A percentile compares a stretch with the other conserved stretches of the same genome.
Conservation (phyloP, 2,113 vertebrate genomes). For the Oncorhynchus tshawytscha region DNA sequence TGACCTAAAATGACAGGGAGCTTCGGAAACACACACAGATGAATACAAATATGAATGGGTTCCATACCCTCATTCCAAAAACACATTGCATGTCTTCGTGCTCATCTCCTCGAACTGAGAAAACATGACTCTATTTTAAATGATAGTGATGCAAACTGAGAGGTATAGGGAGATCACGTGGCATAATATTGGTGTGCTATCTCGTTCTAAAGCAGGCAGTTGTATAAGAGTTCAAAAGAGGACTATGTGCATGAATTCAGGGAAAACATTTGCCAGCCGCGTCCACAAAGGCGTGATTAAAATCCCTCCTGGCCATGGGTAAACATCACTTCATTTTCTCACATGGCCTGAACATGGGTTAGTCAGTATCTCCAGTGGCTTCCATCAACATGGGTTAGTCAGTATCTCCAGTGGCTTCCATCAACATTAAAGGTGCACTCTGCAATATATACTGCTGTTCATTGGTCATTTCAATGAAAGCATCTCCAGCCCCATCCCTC, state of each 20-base stretch:
- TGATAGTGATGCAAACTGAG: not conserved
- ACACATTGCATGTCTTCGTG: not conserved
- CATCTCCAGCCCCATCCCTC: not conserved
- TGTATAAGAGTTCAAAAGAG: not conserved
- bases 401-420: too few relatives aligned
- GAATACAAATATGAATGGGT: not conserved
- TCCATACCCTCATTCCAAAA: not conserved
- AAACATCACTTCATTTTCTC: conserved; percentile 34
- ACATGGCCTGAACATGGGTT: conserved; percentile 35
- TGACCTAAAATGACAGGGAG: too few relatives aligned
- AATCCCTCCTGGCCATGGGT: conserved; percentile 13
- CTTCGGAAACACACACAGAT: too few relatives aligned
- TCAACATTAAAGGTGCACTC: too few relatives aligned
- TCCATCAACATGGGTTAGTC: too few relatives aligned
- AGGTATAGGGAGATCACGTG: not conserved
- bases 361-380: not conserved
- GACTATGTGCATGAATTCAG: not conserved
- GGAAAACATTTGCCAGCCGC: not conserved
- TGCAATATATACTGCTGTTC: too few relatives aligned
- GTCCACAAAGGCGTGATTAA: conserved; percentile 18
- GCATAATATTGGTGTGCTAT: not conserved
- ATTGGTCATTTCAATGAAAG: not conserved
- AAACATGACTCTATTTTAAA: too few relatives aligned
- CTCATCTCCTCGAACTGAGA: too few relatives aligned
- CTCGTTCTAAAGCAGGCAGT: not conserved